These are phyloP conservation scores for Cololabis saira DNA, from an alignment of 2,113 vertebrate species.

Conservation along the genomic window DNA sequence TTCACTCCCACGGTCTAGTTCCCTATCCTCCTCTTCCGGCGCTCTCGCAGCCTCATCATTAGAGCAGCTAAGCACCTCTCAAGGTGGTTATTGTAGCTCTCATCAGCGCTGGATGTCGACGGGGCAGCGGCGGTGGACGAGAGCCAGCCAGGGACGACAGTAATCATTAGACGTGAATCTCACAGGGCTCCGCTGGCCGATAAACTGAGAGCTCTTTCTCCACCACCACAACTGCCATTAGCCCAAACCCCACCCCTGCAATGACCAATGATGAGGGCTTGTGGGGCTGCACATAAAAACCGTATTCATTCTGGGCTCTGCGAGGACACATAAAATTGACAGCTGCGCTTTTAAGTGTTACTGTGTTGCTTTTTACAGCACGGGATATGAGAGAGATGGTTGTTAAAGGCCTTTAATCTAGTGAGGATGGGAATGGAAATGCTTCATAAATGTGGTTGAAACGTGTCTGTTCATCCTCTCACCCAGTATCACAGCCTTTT, in stretches of 20 bases:
- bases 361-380: slow-evolving; percentile 46
- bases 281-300: slow-evolving; percentile 43
- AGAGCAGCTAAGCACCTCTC: slow-evolving; percentile 48
- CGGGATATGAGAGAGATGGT: slow-evolving; percentile 36
- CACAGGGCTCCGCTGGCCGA: slow-evolving; percentile 61
- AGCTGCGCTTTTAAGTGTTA: slow-evolving; percentile 67
- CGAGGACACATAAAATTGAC: slow-evolving; percentile 67
- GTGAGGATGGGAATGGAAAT: slow-evolving; percentile 41
- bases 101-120: slow-evolving; percentile 34
- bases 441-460: slow-evolving; percentile 16
- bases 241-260: slow-evolving; percentile 25
- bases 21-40: slow-evolving; percentile 20
- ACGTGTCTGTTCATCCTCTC: slow-evolving; percentile 9
- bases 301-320: slow-evolving; percentile 6
- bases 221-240: neutral
- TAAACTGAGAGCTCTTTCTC: slow-evolving; percentile 65
- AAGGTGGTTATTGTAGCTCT: slow-evolving; percentile 42
- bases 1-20: slow-evolving; percentile 14
- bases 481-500: slow-evolving; percentile 22
- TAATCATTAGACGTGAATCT: slow-evolving; percentile 51
- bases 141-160: slow-evolving; percentile 17
- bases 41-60: slow-evolving; percentile 35
- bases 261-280: slow-evolving; percentile 67
- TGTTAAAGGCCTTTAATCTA: slow-evolving; percentile 59
- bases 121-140: neutral